Evolutionary conservation across 2,113 vertebrate genomes (phyloP).

Genomic region (Petaurus breviceps): DNA sequence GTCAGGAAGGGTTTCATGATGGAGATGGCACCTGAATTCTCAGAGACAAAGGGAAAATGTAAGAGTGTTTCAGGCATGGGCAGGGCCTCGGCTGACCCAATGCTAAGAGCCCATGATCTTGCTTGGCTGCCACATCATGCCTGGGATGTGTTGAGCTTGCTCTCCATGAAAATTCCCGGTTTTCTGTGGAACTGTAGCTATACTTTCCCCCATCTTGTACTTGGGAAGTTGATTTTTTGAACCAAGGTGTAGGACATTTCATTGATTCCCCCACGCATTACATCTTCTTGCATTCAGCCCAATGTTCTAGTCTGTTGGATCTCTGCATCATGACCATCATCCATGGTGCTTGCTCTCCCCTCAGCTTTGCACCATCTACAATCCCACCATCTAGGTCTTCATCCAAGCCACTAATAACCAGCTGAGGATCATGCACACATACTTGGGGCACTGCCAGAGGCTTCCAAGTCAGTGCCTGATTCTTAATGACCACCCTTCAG

Average conservation of each 20-base stretch:
- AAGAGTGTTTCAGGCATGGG: background rate
- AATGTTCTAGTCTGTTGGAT: background rate
- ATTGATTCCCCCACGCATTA: background rate
- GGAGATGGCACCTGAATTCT: too few species aligned
- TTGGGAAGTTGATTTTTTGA: background rate
- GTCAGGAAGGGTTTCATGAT: too few species aligned
- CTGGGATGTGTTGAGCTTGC: background rate
- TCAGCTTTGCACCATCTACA: background rate
- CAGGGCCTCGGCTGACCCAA: background rate
- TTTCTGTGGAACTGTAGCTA: background rate
- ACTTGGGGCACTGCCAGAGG: background rate
- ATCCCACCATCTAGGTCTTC: background rate
- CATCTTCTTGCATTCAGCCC: background rate
- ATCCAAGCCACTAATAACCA: background rate
- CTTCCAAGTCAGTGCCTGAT: background rate
- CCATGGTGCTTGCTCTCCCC: background rate
- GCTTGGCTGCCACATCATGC: background rate
- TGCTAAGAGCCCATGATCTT: background rate
- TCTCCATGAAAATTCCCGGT: background rate
- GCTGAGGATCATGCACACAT: background rate
- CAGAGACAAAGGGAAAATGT: background rate
- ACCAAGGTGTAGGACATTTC: background rate
- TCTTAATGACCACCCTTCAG: background rate
- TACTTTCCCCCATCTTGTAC: background rate
- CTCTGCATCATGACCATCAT: background rate